Percentiles rank a stretch among this genome's conserved stretches.
phyloP scores from a whole-genome alignment of 2,888 invertebrate genomes.

The Ligdia adustata region DNA sequence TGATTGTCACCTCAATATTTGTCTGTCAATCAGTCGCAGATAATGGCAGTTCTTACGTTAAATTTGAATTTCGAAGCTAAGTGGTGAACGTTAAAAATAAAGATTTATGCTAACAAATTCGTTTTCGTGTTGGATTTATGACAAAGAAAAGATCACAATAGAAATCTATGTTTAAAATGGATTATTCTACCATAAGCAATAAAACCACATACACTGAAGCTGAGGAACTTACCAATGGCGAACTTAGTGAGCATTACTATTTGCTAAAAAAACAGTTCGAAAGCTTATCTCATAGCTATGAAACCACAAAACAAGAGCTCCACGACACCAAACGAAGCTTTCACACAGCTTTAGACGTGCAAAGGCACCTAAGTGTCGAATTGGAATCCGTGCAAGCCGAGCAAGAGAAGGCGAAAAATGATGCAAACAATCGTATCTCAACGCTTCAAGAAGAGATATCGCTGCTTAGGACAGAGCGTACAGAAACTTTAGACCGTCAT shows the following conservation, averaged over 20 bases:
- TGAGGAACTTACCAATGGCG: constrained; percentile 68
- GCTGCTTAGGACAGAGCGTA: constrained; percentile 58
- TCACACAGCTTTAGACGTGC: constrained; percentile 73
- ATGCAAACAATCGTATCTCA: constrained; percentile 58
- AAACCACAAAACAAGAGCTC: constrained; percentile 71
- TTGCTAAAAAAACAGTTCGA: constrained; percentile 72
- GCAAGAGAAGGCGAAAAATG: constrained; percentile 57
- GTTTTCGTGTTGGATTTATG: too few species aligned
- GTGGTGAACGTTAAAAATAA: too few species aligned
- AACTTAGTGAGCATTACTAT: constrained; percentile 69
- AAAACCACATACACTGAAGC: constrained; percentile 67
- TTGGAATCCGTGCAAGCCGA: constrained; percentile 69
- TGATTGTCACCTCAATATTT: too few species aligned
- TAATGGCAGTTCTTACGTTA: too few species aligned
- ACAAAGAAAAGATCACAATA: too few species aligned
- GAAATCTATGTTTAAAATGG: too few species aligned
- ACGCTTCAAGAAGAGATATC: constrained; percentile 71
- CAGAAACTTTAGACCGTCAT: constrained; percentile 60
- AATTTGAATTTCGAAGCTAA: too few species aligned
- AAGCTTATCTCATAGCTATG: constrained; percentile 61
- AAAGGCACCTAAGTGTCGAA: constrained; percentile 70
- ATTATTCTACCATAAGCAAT: constrained; percentile 76
- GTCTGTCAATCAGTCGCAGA: too few species aligned
- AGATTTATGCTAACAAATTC: too few species aligned
- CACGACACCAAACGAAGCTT: constrained; percentile 71